Conservation (phyloP, 2,113 vertebrate species). For the Leuciscus idus region DNA sequence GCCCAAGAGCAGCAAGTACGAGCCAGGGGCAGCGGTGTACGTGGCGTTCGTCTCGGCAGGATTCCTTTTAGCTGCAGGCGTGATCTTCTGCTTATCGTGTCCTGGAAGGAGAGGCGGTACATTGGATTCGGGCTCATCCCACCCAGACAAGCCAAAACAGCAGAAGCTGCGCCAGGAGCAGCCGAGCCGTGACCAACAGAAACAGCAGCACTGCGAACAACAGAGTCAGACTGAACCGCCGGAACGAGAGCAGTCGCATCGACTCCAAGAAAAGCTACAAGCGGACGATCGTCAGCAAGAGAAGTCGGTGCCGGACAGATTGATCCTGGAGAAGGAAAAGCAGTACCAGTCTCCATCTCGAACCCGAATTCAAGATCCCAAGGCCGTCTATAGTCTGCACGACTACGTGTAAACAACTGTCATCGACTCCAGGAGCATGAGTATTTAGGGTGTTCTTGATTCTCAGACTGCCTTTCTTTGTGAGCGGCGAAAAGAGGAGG, state of each 20-base stretch:
- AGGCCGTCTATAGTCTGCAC: constrained; percentile 81
- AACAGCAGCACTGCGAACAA: constrained; percentile 46
- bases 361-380: constrained; percentile 69
- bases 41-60: constrained; percentile 86
- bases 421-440: constrained; percentile 21
- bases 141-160: constrained; percentile 49
- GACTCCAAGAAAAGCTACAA: constrained; percentile 32
- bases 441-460: constrained; percentile 45
- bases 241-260: constrained; percentile 41
- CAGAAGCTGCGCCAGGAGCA: constrained; percentile 24
- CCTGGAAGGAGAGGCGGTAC: constrained; percentile 70
- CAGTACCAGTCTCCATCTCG: constrained; percentile 59
- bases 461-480: constrained; percentile 50
- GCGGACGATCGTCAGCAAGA: constrained; percentile 46
- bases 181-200: constrained; percentile 29
- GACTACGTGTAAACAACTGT: constrained; percentile 83
- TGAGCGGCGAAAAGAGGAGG: constrained; percentile 43
- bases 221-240: constrained; percentile 52
- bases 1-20: constrained; percentile 85
- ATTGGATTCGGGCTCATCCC: constrained; percentile 60
- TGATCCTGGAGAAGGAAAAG: constrained; percentile 53
- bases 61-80: constrained; percentile 82
- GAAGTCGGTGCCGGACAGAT: constrained; percentile 37
- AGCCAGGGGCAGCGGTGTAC: constrained; percentile 89
- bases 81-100: constrained; percentile 87